A percentile compares a stretch with the other conserved stretches of the same genome.
Evolutionary conservation across 2,888 invertebrate species (phyloP).

Genomic region (Tipula lateralis): DNA sequence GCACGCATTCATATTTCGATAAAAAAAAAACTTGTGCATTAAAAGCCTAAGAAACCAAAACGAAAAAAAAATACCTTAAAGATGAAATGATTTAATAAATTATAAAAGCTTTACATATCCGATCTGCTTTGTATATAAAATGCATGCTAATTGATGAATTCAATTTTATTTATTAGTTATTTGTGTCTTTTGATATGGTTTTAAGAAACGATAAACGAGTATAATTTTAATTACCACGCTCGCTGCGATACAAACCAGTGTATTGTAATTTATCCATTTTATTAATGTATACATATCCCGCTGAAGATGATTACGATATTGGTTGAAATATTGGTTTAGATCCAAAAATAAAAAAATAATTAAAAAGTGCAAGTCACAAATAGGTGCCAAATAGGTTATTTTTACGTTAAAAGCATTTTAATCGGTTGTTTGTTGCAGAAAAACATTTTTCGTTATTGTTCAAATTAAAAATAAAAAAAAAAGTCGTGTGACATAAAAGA

Average conservation of each 20-base stretch:
- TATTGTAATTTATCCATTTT: no score
- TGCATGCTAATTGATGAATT: slow-evolving; percentile 20
- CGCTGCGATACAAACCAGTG: neutral
- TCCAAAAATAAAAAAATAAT: neutral
- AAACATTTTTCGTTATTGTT: slow-evolving; percentile 24
- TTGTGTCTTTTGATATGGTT: slow-evolving; percentile 5
- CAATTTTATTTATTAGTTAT: slow-evolving; percentile 16
- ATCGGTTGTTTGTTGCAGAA: neutral
- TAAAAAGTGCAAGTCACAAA: neutral
- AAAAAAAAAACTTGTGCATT: neutral
- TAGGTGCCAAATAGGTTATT: neutral
- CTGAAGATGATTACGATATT: neutral
- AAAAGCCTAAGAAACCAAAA: neutral
- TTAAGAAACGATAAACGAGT: neutral
- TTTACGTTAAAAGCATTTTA: neutral
- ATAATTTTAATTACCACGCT: neutral
- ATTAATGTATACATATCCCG: neutral
- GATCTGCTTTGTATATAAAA: neutral
- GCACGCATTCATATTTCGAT: slow-evolving; percentile 28
- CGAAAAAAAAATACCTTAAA: neutral
- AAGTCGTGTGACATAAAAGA: slow-evolving; percentile 24
- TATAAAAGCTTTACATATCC: neutral
- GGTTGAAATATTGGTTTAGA: neutral
- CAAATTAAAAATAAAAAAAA: neutral
- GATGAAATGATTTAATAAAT: slow-evolving; percentile 28